Base-by-base conservation (phyloP, 2,113 vertebrate genomes). In the Myanophis thanlyinensis region DNA sequence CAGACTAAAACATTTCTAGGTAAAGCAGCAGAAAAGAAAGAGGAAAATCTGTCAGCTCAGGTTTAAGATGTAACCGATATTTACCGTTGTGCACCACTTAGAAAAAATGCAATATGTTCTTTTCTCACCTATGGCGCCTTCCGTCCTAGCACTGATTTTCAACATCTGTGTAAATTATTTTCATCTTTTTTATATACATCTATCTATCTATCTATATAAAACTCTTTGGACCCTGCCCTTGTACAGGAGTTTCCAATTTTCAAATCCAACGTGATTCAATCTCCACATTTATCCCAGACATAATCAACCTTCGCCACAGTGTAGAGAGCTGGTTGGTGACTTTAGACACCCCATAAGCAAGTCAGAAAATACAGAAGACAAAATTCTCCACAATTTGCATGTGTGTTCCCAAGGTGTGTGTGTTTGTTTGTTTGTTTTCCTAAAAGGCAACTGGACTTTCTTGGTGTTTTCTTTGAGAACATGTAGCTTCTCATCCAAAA, bases 1-100 rank as follows among this genome's bases (percentile, higher is more conserved):
- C 8, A 95, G 95, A 96, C 87, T 91, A 95, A 95, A 73, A 90
- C 87, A 91, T 49, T 90, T 94, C 92, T 92, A 96, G 94, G 95
- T 96, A 91, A 92, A 94, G 93, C 0, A 90, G 90, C 15, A 89
- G 46, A 20, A 27, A 30, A 96, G 85, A 88, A 95, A 96, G 20
- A 89, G 20, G 1, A 47, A 90, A 13, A 49, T 40, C 91, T 91
- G 40, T 30, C 44, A 44, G 94, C 23, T 91, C 56, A 87, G 0
- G 0, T 9, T 0, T 85, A 48, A 62, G 92, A 10, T 11, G 96
- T 62, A 47, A 44, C 46, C 40, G 22, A 56, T 80, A 86, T 94
- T 96, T 94, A 90, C 92, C 93, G 44, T 25, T 91, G 94, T 91
- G 44, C 1, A 13, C 11, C 93, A 13, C 3, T 25, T 93, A 94